Conservation (phyloP, 2,797 vertebrate species). For the Coreius guichenoti region DNA sequence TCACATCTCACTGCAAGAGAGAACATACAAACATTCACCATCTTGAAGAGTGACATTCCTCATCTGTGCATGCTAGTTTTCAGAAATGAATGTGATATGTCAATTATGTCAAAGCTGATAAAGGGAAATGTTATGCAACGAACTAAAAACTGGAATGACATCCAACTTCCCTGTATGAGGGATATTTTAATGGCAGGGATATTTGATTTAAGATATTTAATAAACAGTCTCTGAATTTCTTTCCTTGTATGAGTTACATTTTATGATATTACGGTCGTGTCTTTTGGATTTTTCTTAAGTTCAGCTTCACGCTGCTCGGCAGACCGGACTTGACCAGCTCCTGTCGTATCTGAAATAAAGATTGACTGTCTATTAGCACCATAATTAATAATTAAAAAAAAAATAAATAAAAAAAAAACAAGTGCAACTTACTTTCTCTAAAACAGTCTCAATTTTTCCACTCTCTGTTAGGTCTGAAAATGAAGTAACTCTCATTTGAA, state of each 20-base stretch:
- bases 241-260: background rate
- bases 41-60: conserved; percentile 1
- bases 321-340: background rate
- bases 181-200: background rate
- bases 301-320: background rate
- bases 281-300: background rate
- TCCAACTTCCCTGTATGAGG: background rate
- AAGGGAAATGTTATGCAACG: background rate
- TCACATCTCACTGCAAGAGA: background rate
- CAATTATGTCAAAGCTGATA: background rate
- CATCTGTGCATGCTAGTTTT: background rate
- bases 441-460: background rate
- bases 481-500: background rate
- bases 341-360: conserved; percentile 20
- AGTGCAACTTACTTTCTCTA: background rate
- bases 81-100: background rate
- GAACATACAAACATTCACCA: too few relatives aligned
- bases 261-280: background rate
- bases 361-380: background rate
- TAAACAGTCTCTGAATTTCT: background rate
- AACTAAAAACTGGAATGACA: background rate
- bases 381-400: too few relatives aligned
- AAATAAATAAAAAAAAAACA: background rate
- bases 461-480: background rate
- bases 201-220: background rate